Evolutionary conservation across 2,113 vertebrate genomes (phyloP), one percentile per base, ranked within the genome.

Genomic region (Prietella phreatophila): DNA sequence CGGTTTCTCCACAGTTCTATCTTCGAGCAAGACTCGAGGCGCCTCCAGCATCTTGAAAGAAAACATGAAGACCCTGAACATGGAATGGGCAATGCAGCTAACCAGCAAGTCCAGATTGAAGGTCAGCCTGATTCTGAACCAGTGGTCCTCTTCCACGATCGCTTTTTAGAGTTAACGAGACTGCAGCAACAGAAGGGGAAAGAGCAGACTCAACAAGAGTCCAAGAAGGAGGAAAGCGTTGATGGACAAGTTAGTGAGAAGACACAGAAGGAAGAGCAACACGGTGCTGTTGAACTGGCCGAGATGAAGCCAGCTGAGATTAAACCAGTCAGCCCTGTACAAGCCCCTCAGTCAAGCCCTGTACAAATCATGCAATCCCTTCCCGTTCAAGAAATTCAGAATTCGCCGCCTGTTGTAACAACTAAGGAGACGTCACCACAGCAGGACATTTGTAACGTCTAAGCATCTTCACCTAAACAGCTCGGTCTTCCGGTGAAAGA

Each of bases 1-100:
- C 96, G 98, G 0, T 99, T 99, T 93, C 95, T 99, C 90, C 97
- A 99, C 89, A 99, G 98, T 60, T 97, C 98, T 0, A 99, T 99
- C 88, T 99, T 99, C 92, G 98, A 99, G 81, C 96, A 99, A 89
- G 98, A 99, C 87, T 98, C 98, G 0, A 97, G 96, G 89, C 96
- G 98, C 69, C 92, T 99, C 88, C 97, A 99, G 91, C 97, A 99
- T 89, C 94, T 99, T 11, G 98, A 99, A 88, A 96, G 95, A 87
- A 98, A 96, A 89, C 96, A 98, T 0, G 98, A 99, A 78, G 98
- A 99, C 25, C 91, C 96, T 0, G 97, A 98, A 91, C 93, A 96
- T 47, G 88, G 93, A 73, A 91, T 95, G 13, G 96, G 95, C 9
- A 93, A 96, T 13, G 90, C 95, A 10, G 94, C 95, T 0, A 94